Percentiles rank a stretch among this genome's conserved stretches.
Conservation (phyloP, 2,888 invertebrate genomes). For the Caenorhabditis japonica region DNA sequence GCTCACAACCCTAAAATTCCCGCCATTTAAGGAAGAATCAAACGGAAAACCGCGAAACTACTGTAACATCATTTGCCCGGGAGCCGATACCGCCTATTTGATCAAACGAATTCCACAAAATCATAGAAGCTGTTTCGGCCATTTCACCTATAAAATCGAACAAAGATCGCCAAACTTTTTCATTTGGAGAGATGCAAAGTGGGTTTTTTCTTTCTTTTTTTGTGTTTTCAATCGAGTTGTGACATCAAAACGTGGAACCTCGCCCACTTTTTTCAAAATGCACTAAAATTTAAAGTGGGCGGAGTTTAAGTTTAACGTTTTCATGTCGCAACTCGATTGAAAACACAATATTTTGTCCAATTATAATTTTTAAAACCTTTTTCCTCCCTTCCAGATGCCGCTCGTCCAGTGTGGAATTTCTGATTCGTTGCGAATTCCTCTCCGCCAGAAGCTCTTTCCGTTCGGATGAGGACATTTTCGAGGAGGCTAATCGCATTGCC, state of each 20-base stretch:
- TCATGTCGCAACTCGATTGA: no score
- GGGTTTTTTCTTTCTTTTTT: no score
- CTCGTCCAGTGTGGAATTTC: slow-evolving; percentile 68
- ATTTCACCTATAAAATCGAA: slow-evolving; percentile 71
- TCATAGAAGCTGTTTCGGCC: slow-evolving; percentile 68
- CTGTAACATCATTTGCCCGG: slow-evolving; percentile 70
- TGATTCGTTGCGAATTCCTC: slow-evolving; percentile 71
- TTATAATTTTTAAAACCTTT: no score
- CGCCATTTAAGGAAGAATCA: slow-evolving; percentile 64
- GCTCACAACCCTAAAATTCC: no score
- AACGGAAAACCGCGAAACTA: slow-evolving; percentile 71
- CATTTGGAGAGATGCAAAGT: slow-evolving; percentile 71
- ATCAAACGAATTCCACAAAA: slow-evolving; percentile 54
- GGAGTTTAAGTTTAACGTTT: no score
- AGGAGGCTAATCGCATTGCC: slow-evolving; percentile 50
- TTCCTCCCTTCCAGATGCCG: slow-evolving; percentile 65
- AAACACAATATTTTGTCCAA: no score
- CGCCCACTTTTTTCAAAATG: no score
- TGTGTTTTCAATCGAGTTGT: no score
- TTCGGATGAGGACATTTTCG: slow-evolving; percentile 65
- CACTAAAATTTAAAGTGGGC: no score
- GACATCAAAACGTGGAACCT: no score
- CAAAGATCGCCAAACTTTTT: slow-evolving; percentile 65
- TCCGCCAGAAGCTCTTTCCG: slow-evolving; percentile 64
- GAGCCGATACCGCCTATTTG: slow-evolving; percentile 74